Conservation (phyloP, 2,113 vertebrate species). For the Hymenochirus boettgeri region DNA sequence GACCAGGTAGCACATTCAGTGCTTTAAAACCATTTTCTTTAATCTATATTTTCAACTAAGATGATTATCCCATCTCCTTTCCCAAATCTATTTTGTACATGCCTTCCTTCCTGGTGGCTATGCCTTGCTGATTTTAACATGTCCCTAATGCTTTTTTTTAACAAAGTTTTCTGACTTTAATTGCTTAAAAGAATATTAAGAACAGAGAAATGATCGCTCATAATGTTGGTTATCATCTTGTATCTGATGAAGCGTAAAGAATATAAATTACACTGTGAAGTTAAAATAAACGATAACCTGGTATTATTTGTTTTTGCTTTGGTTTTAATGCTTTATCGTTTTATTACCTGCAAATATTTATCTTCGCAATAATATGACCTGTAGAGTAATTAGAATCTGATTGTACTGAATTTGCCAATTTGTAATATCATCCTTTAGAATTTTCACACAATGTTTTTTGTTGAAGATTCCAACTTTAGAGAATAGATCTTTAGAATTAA, state of each 20-base stretch:
- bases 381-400: neutral
- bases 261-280: conserved; percentile 35
- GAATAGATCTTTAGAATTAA: no score
- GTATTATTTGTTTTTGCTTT: conserved; percentile 19
- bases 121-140: conserved; percentile 22
- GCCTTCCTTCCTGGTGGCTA: conserved; percentile 5
- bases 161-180: conserved; percentile 42
- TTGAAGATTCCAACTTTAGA: no score
- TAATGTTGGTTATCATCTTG: conserved; percentile 32
- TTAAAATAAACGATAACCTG: conserved; percentile 25
- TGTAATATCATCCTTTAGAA: no score
- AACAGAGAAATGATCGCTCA: conserved; percentile 32
- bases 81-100: neutral
- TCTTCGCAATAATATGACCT: conserved; percentile 12
- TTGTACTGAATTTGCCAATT: neutral
- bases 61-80: neutral
- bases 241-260: conserved; percentile 36
- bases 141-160: conserved; percentile 37
- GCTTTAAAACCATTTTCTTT: no score
- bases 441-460: no score
- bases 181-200: conserved; percentile 34
- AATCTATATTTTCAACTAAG: no score
- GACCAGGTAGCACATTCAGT: no score
- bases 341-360: conserved; percentile 31
- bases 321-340: conserved; percentile 20